Percentiles rank a stretch among this genome's conserved stretches.
These are phyloP conservation scores for Paracyclopina nana DNA, from an alignment of 1,140 invertebrate species.

Conservation along the genomic window DNA sequence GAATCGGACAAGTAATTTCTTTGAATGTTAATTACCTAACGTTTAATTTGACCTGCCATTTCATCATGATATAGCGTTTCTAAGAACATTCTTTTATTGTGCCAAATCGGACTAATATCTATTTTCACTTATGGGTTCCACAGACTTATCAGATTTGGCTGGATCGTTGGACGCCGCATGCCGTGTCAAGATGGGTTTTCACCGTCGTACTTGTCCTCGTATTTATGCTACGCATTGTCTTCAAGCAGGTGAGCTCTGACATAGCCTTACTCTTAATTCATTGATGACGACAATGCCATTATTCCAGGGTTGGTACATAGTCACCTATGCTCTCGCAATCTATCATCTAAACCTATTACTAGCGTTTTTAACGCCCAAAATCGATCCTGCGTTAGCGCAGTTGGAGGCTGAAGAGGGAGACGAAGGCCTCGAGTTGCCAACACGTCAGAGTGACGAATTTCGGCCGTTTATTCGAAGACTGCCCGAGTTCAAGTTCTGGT, in stretches of 20 bases:
- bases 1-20: constrained; percentile 9
- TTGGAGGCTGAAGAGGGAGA: constrained; percentile 55
- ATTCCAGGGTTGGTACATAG: constrained; percentile 95
- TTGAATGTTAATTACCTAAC: neutral
- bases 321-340: constrained; percentile 94
- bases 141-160: constrained; percentile 33
- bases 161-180: constrained; percentile 35
- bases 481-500: constrained; percentile 99
- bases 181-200: constrained; percentile 31
- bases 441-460: constrained; percentile 87
- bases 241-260: too few relatives aligned
- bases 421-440: constrained; percentile 78
- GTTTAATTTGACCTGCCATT: too few relatives aligned
- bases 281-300: too few relatives aligned
- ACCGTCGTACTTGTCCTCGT: constrained; percentile 26
- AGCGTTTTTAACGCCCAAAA: constrained; percentile 96
- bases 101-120: too few relatives aligned
- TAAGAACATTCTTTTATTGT: too few relatives aligned
- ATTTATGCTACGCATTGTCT: constrained; percentile 25
- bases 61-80: too few relatives aligned
- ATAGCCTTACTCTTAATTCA: too few relatives aligned
- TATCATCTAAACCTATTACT: constrained; percentile 98
- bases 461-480: constrained; percentile 90
- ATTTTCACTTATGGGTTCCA: constrained; percentile 19
- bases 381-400: constrained; percentile 75